Evolutionary conservation across 2,113 vertebrate species (phyloP).

Genomic region (Ictalurus punctatus): DNA sequence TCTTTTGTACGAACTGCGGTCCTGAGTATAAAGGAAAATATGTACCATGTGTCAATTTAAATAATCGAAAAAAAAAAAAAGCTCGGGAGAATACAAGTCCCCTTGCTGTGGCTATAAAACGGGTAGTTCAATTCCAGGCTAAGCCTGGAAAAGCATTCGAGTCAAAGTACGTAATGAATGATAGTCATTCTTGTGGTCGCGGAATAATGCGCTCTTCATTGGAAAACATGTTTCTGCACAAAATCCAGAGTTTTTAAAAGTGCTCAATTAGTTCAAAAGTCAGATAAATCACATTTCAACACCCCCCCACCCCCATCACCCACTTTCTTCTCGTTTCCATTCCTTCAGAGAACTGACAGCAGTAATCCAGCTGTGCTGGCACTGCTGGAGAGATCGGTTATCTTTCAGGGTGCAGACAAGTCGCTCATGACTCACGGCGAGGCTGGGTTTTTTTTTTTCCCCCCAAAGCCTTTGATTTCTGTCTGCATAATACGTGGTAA

Average conservation of each 20-base stretch:
- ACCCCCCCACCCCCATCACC: not conserved
- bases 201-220: constrained; percentile 36
- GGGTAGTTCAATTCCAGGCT: constrained; percentile 36
- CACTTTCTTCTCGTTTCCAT: constrained; percentile 33
- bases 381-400: constrained; percentile 35
- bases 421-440: constrained; percentile 53
- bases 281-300: constrained; percentile 47
- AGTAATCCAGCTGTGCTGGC: constrained; percentile 47
- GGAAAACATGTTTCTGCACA: constrained; percentile 30
- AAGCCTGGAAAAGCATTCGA: constrained; percentile 27
- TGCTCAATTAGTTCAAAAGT: constrained; percentile 47
- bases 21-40: constrained; percentile 15
- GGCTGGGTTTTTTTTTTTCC: constrained; percentile 11
- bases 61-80: constrained; percentile 15
- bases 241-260: constrained; percentile 13
- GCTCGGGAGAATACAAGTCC: not conserved
- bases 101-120: constrained; percentile 25
- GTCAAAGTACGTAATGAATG: constrained; percentile 32
- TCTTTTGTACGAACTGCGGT: not conserved
- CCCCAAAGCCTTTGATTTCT: constrained; percentile 52
- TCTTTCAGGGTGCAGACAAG: constrained; percentile 45
- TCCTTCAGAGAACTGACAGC: constrained; percentile 40
- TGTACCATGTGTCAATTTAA: not conserved
- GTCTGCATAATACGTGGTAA: constrained; percentile 55
- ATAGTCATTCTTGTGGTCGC: constrained; percentile 33